phyloP scores from a whole-genome alignment of 2,888 invertebrate genomes.

The Luperina nickerlii region DNA sequence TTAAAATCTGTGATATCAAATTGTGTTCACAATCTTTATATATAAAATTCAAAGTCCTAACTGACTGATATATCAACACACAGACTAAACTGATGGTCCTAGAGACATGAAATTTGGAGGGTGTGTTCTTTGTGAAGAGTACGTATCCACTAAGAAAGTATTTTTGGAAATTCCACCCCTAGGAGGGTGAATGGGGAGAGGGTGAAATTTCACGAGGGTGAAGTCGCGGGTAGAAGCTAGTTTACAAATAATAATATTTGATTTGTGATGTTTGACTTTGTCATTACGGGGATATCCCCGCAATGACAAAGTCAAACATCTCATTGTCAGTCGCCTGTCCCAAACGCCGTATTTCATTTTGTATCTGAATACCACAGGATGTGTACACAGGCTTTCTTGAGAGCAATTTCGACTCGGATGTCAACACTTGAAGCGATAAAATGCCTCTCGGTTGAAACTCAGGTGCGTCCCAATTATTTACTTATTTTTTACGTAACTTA shows the following conservation, averaged over 20 bases:
- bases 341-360: conserved; percentile 54
- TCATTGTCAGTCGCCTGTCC: conserved; percentile 23
- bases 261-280: too few relatives aligned
- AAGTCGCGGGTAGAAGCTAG: too few relatives aligned
- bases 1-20: not conserved
- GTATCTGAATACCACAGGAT: conserved; percentile 63
- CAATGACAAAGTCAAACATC: conserved; percentile 39
- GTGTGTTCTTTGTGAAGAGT: too few relatives aligned
- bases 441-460: conserved; percentile 45
- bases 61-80: too few relatives aligned
- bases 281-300: not conserved
- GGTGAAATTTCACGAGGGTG: too few relatives aligned
- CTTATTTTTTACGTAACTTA: conserved; percentile 33
- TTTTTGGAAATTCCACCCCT: too few relatives aligned
- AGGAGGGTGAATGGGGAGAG: too few relatives aligned
- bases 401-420: conserved; percentile 59
- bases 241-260: not conserved
- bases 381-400: conserved; percentile 61
- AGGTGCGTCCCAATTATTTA: conserved; percentile 48
- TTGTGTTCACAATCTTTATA: not conserved
- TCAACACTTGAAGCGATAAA: conserved; percentile 57
- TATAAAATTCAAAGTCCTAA: too few relatives aligned
- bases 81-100: too few relatives aligned
- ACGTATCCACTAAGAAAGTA: too few relatives aligned
- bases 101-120: too few relatives aligned